These are phyloP conservation scores for Rachycentron canadum DNA, from an alignment of 2,797 vertebrate species.

Conservation along the genomic window DNA sequence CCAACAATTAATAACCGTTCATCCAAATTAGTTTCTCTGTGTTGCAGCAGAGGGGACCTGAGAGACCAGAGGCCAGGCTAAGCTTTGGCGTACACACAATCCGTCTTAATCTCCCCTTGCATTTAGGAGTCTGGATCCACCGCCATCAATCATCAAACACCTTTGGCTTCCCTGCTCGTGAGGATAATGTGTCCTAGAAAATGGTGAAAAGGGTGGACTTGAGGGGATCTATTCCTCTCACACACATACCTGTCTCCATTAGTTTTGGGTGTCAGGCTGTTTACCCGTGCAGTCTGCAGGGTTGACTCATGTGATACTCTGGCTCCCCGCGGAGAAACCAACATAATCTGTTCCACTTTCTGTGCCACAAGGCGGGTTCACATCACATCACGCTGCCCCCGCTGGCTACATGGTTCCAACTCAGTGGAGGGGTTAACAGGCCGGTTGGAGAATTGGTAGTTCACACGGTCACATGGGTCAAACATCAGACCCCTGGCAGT, in stretches of 20 bases:
- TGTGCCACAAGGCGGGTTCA: conserved; percentile 37
- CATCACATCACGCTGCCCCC: conserved; percentile 37
- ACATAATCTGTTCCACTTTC: conserved; percentile 64
- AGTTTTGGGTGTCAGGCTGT: conserved; percentile 30
- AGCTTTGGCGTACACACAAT: conserved; percentile 66
- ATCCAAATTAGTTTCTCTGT: conserved; percentile 70
- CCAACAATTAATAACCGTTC: conserved; percentile 75
- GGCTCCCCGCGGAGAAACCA: conserved; percentile 36
- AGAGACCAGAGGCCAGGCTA: conserved; percentile 57
- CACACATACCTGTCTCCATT: conserved; percentile 30
- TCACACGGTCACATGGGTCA: conserved; percentile 51
- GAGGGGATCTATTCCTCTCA: conserved; percentile 7
- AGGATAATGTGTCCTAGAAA: conserved; percentile 48
- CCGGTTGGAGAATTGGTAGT: conserved; percentile 15
- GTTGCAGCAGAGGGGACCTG: conserved; percentile 50
- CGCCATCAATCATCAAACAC: conserved; percentile 72
- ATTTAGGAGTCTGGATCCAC: conserved; percentile 70
- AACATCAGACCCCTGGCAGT: conserved; percentile 36
- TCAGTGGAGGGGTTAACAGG: conserved; percentile 59
- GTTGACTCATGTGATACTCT: conserved; percentile 43
- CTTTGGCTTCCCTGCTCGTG: conserved; percentile 33
- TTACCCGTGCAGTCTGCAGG: conserved; percentile 28
- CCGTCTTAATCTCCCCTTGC: conserved; percentile 75
- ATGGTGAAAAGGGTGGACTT: conserved; percentile 19
- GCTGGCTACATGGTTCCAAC: conserved; percentile 45